Evolutionary conservation across 2,888 invertebrate species (phyloP).

Genomic region (Drosophila peninsularis): DNA sequence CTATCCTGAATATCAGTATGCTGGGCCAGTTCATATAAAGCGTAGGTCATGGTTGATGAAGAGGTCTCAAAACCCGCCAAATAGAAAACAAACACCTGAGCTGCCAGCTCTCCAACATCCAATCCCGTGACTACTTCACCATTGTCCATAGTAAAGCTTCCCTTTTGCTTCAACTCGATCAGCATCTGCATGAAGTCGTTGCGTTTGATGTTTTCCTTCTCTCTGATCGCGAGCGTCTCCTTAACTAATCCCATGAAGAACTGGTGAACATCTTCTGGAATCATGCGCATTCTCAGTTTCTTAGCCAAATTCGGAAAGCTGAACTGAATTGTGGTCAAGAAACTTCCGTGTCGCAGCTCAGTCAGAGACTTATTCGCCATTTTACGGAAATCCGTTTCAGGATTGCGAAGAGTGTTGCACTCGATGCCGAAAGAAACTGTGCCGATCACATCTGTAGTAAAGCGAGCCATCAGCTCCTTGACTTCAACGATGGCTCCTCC

Average conservation of each 20-base stretch:
- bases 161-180: conserved; percentile 83
- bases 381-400: conserved; percentile 79
- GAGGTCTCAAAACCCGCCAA: conserved; percentile 86
- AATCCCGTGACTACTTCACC: conserved; percentile 65
- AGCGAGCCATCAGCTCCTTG: conserved; percentile 84
- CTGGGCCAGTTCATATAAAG: conserved; percentile 85
- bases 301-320: conserved; percentile 69
- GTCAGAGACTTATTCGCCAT: conserved; percentile 56
- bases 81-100: conserved; percentile 86
- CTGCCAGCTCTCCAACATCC: conserved; percentile 84
- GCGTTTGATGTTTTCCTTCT: conserved; percentile 80
- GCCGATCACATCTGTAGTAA: conserved; percentile 86
- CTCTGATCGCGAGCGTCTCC: conserved; percentile 83
- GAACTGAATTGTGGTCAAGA: conserved; percentile 41
- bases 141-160: conserved; percentile 62
- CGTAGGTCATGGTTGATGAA: conserved; percentile 84
- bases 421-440: conserved; percentile 85
- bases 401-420: conserved; percentile 82
- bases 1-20: conserved; percentile 85
- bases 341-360: conserved; percentile 38
- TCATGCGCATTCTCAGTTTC: conserved; percentile 59
- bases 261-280: conserved; percentile 69
- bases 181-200: conserved; percentile 86
- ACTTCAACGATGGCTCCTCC: conserved; percentile 80
- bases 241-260: conserved; percentile 82